Conservation (phyloP, 2,113 vertebrate genomes). For the Peromyscus maniculatus region DNA sequence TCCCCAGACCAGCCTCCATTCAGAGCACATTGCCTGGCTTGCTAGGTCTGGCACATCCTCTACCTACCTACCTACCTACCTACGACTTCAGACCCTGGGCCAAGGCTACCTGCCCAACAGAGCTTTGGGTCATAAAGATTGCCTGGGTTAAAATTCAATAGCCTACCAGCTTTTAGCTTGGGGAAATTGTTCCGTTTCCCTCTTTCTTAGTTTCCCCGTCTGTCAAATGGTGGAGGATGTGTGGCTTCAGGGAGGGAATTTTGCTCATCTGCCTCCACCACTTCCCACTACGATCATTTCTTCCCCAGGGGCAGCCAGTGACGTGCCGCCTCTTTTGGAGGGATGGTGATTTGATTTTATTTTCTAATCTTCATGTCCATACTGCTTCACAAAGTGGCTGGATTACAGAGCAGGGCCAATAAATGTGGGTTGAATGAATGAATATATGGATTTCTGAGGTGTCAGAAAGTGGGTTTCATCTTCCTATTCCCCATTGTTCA, state of each 20-base stretch:
- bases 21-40: background rate
- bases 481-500: background rate
- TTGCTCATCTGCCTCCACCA: rapidly evolving
- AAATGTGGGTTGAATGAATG: background rate
- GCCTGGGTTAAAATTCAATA: background rate
- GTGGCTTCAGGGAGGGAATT: background rate
- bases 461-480: background rate
- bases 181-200: background rate
- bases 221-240: background rate
- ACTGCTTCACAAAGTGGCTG: background rate
- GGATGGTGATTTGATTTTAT: background rate
- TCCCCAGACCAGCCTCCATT: background rate
- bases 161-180: background rate
- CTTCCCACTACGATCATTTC: background rate
- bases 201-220: background rate
- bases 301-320: background rate
- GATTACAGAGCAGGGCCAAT: background rate
- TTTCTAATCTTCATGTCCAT: background rate
- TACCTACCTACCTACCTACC: rapidly evolving
- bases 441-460: background rate
- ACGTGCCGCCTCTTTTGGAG: background rate
- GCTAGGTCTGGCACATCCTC: background rate
- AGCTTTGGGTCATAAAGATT: background rate
- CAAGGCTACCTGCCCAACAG: background rate
- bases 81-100: no score